Evolutionary conservation across 2,888 invertebrate genomes (phyloP).

Genomic region (Cerastoderma edule): DNA sequence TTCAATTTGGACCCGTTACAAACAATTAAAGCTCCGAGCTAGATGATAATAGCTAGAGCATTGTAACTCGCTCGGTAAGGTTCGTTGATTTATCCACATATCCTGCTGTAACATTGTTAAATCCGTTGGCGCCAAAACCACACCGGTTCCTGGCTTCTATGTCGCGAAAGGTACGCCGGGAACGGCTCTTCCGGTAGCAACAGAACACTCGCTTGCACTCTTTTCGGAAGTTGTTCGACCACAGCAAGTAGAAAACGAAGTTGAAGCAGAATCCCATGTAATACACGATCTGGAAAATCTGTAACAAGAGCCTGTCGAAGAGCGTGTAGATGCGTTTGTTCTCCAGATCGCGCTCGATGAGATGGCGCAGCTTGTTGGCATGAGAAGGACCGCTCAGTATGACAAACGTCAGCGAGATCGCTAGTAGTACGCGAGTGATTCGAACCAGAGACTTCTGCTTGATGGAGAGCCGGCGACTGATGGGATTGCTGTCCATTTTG

Average conservation of each 20-base stretch:
- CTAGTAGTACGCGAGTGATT: constrained; percentile 72
- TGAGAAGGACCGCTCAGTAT: constrained; percentile 70
- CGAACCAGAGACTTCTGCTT: constrained; percentile 69
- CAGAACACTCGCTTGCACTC: constrained; percentile 52
- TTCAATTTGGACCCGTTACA: no score
- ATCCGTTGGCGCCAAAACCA: constrained; percentile 10
- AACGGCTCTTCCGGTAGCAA: constrained; percentile 2
- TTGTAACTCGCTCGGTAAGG: constrained; percentile 47
- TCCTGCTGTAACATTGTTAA: not conserved
- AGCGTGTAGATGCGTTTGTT: constrained; percentile 36
- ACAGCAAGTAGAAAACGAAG: constrained; percentile 69
- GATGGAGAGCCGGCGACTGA: constrained; percentile 61
- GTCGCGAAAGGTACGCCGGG: constrained; percentile 18
- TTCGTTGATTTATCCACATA: constrained; percentile 34
- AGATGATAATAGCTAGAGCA: no score
- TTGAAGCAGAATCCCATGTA: constrained; percentile 71
- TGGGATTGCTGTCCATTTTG: constrained; percentile 35
- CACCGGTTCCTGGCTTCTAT: constrained; percentile 23
- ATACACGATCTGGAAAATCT: constrained; percentile 67
- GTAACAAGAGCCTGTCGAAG: constrained; percentile 59
- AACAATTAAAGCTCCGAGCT: no score
- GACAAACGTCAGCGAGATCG: constrained; percentile 72
- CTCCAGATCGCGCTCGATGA: constrained; percentile 48
- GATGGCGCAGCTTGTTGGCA: constrained; percentile 69
- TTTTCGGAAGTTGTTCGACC: constrained; percentile 73